A percentile compares a stretch with the other conserved stretches of the same genome.
Evolutionary conservation across 2,797 vertebrate genomes (phyloP).

Genomic region (Fratercula arctica): DNA sequence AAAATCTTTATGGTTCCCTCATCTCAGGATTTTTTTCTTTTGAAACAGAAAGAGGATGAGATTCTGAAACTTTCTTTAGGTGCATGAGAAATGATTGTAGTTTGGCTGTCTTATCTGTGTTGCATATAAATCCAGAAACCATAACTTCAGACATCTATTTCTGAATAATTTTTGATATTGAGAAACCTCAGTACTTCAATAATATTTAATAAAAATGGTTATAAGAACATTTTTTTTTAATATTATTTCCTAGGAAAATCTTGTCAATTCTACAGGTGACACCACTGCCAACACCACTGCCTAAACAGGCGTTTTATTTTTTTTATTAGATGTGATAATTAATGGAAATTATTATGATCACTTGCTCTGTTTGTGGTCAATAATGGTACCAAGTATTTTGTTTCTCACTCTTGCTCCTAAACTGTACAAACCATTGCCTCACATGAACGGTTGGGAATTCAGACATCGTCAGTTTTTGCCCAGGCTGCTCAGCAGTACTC

Average conservation of each 20-base stretch:
- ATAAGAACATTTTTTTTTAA: neutral
- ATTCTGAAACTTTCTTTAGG: neutral
- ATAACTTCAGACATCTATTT: neutral
- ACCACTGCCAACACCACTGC: neutral
- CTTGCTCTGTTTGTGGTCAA: neutral
- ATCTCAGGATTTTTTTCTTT: neutral
- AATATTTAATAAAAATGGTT: neutral
- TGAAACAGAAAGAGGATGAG: neutral
- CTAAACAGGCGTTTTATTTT: neutral
- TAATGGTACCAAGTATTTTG: neutral
- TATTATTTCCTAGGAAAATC: neutral
- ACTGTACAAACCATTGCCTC: neutral
- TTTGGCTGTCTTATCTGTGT: neutral
- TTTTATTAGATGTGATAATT: neutral
- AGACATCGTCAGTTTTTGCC: neutral
- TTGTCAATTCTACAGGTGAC: neutral
- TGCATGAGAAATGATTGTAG: neutral
- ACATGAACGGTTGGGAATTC: accelerated
- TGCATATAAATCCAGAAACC: neutral
- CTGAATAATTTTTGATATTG: neutral
- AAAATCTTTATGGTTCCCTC: accelerated
- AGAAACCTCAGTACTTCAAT: neutral
- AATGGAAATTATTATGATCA: neutral
- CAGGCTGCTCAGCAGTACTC: neutral
- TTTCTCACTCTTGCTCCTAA: neutral